A percentile compares a stretch with the other conserved stretches of the same genome.
These are phyloP conservation scores for Pomacea maculata DNA, from an alignment of 1,140 invertebrate genomes.

Conservation along the genomic window DNA sequence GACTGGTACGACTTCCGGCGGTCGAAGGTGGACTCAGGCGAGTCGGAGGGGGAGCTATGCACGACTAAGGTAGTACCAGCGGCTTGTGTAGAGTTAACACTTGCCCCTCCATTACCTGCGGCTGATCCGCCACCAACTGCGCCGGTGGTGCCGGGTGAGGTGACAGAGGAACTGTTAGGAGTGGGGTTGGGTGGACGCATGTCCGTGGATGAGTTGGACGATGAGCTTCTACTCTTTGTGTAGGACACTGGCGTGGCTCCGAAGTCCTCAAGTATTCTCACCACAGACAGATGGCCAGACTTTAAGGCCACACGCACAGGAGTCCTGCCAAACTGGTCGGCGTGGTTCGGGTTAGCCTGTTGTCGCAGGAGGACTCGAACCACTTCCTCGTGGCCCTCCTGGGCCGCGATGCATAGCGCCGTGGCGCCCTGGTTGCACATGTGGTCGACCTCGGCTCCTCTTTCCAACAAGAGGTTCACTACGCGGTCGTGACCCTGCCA, in stretches of 20 bases:
- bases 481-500: conserved; percentile 92
- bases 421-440: conserved; percentile 95
- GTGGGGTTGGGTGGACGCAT: conserved; percentile 66
- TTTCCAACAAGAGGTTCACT: conserved; percentile 76
- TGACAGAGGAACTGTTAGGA: conserved; percentile 28
- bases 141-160: conserved; percentile 19
- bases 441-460: conserved; percentile 81
- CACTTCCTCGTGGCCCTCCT: conserved; percentile 93
- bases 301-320: conserved; percentile 81
- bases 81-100: conserved; percentile 20
- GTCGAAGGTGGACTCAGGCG: conserved; percentile 74
- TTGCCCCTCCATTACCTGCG: conserved; percentile 12
- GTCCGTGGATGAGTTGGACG: conserved; percentile 66
- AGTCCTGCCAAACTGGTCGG: conserved; percentile 88
- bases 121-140: not conserved
- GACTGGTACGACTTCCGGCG: conserved; percentile 79
- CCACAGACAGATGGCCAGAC: conserved; percentile 78
- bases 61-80: conserved; percentile 8
- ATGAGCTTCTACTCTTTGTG: conserved; percentile 50
- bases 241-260: conserved; percentile 49
- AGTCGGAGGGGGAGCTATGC: conserved; percentile 66
- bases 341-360: conserved; percentile 91
- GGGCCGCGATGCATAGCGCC: conserved; percentile 90
- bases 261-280: conserved; percentile 71
- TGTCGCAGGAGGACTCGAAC: conserved; percentile 85